Evolutionary conservation across 2,797 vertebrate species (phyloP).

Genomic region (Rhinoraja longicauda): DNA sequence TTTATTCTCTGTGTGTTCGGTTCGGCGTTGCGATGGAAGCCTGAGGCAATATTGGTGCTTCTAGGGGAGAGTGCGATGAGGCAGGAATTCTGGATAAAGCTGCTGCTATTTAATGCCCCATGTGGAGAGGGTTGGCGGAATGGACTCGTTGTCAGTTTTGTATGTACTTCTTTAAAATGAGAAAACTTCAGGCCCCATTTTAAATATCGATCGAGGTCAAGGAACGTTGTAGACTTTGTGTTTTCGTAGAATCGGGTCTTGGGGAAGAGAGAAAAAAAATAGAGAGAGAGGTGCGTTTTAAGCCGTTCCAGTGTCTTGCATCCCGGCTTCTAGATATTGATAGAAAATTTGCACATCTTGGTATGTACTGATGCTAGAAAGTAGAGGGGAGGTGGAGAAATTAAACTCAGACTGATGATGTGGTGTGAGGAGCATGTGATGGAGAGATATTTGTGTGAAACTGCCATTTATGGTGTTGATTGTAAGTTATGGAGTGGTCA

Average conservation of each 20-base stretch:
- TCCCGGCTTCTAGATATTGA: conserved; percentile 55
- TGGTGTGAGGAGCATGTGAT: conserved; percentile 64
- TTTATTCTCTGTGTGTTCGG: not conserved
- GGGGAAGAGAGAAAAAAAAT: conserved; percentile 42
- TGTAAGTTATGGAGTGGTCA: conserved; percentile 66
- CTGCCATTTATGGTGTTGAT: conserved; percentile 71
- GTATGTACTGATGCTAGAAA: conserved; percentile 63
- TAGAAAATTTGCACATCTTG: conserved; percentile 84
- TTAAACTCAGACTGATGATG: conserved; percentile 52
- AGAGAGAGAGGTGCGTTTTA: conserved; percentile 33
- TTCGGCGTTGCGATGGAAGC: not conserved
- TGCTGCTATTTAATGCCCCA: conserved; percentile 26
- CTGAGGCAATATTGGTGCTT: conserved; percentile 33
- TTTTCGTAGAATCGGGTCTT: conserved; percentile 51
- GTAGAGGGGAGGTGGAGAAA: conserved; percentile 59
- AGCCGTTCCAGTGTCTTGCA: conserved; percentile 52
- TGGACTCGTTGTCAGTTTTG: conserved; percentile 5
- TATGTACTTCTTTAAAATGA: not conserved
- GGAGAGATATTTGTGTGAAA: conserved; percentile 64
- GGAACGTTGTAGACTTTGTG: conserved; percentile 51
- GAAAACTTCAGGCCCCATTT: conserved; percentile 45
- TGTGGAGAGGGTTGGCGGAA: conserved; percentile 37
- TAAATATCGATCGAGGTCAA: conserved; percentile 45
- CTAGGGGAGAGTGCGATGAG: conserved; percentile 1
- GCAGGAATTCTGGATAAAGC: conserved; percentile 16